Evolutionary conservation across 2,113 vertebrate genomes (phyloP), one percentile per base, ranked within the genome.

Genomic region (Triplophysa siluroides): DNA sequence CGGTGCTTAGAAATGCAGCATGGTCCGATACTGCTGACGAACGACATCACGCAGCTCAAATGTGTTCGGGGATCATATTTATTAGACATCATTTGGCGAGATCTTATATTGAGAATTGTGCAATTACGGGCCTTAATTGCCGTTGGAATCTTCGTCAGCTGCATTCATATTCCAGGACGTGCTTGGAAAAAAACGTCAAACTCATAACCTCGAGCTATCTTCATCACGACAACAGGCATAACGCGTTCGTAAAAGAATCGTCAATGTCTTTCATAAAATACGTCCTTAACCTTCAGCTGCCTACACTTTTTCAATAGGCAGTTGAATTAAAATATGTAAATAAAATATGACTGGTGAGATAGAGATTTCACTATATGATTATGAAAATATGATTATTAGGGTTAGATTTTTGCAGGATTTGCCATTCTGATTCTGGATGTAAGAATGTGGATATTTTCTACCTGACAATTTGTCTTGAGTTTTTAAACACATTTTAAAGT

Each of bases 1-100:
- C 8, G 21, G 71, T 43, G 56, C 14, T 74, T n/a, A 18, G 33
- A 61, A 58, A 63, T 29, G 73, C 29, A 45, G 50, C 7, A 13
- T n/a, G 26, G 74, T 52, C 14, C 47, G 43, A 76, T 21, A 50
- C 24, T 76, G 72, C 72, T 75, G 72, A 75, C 41, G 58, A 63
- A 26, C 47, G 61, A 65, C 26, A 45, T 8, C 47, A 50, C 21
- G 29, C 21, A 47, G 58, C 60, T 62, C 60, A 50, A 21, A 21
- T 21, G 24, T n/a, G 41, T 76, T 50, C 41, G n/a, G 38, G 16
- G 43, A 50, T 63, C 18, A 50, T 76, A 63, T 47, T 62, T 29
- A 76, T 76, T 76, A 50, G 60, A 26, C 23, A 76, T 26, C 8
- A 50, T 76, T 50, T 14, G 43, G 7, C 43, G 24, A 64, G 10